Conservation (phyloP, 2,797 vertebrate species). For the Austrolebias charrua region DNA sequence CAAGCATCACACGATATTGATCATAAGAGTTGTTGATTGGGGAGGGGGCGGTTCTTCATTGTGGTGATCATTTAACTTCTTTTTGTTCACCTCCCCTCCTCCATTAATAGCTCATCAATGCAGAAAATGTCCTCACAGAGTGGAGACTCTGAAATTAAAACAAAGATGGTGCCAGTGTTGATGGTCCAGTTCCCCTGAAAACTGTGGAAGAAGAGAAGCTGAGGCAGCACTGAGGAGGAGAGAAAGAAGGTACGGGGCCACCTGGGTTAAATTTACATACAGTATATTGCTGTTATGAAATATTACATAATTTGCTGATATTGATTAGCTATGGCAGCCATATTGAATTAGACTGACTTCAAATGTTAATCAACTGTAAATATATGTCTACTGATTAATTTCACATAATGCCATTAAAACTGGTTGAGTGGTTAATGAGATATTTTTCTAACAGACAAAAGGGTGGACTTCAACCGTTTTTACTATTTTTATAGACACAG, state of each 20-base stretch:
- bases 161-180: not conserved
- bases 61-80: constrained; percentile 46
- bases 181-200: not conserved
- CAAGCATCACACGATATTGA: constrained; percentile 83
- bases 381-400: no score
- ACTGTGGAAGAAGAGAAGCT: not conserved
- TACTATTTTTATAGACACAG: no score
- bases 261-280: no score
- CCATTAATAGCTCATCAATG: constrained; percentile 17
- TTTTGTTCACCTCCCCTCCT: constrained; percentile 29
- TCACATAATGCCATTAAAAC: no score
- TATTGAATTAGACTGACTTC: not conserved
- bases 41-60: constrained; percentile 6
- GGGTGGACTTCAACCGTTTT: no score
- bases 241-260: no score
- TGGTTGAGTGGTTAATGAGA: no score
- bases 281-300: no score
- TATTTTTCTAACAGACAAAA: no score
- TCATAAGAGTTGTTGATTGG: constrained; percentile 71
- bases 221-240: not conserved
- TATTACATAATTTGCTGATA: no score
- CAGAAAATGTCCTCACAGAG: not conserved
- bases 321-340: no score
- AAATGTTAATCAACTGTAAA: no score
- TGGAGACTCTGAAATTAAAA: not conserved